Evolutionary conservation across 2,113 vertebrate species (phyloP), one percentile per base, ranked within the genome.

Genomic region (Suncus etruscus): DNA sequence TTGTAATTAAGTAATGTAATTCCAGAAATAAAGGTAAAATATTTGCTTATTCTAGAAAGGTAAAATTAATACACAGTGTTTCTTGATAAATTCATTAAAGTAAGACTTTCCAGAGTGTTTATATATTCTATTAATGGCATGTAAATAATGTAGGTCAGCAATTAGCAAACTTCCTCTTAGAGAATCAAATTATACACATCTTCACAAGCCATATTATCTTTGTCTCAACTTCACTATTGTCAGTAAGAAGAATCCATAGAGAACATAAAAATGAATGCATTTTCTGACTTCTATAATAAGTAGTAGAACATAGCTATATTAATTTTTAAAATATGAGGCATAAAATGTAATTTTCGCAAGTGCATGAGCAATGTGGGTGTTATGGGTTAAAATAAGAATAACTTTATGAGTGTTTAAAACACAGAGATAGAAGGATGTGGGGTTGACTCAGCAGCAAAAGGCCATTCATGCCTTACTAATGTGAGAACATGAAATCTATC

Each of bases 1-100:
- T 91, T 61, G 85, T 69, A 54, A 88, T 79, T 87, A 91, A 89
- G 76, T 84, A 93, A 84, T 87, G 83, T 51, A 93, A 68, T 31
- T 89, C 2, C 63, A 87, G 14, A 65, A 91, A 83, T 69, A 84
- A 92, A 65, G 20, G 24, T 76, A 66, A 92, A 87, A 31, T 65
- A 70, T 51, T 65, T 72, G 8, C 65, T 93, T 39, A 29, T 85
- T 82, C 83, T 85, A 11, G 20, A 79, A 92, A 86, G 65, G 63
- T n/a, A 6, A 91, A 84, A 74, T 61, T 87, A 77, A 89, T 24
- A 9, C 0, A 68, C 1, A 32, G 1, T 72, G 10, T 77, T 10
- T 58, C 79, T 75, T 50, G 1, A 69, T 12, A 66, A 85, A 77
- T 58, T 18, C 2, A 63, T 14, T 78, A 58, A 8, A 68, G 15